Conservation (phyloP, 2,797 vertebrate genomes). For the Halcyon chelicuti region DNA sequence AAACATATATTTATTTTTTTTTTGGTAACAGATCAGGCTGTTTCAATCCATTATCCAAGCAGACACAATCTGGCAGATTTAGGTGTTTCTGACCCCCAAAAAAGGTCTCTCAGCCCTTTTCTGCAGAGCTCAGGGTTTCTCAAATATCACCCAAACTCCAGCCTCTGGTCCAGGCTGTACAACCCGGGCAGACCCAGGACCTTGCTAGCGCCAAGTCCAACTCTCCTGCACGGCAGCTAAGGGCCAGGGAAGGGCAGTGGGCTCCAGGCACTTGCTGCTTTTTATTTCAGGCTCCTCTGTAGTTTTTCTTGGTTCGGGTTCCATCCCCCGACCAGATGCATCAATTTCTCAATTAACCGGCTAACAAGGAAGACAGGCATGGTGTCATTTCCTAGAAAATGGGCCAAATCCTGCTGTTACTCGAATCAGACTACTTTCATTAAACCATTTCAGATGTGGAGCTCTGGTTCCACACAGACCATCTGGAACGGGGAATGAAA, state of each 20-base stretch:
- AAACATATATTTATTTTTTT: background rate
- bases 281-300: background rate
- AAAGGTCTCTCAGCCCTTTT: background rate
- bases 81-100: background rate
- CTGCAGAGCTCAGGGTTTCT: background rate
- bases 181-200: background rate
- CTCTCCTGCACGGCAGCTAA: fast-evolving
- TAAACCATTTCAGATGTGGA: background rate
- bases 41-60: background rate
- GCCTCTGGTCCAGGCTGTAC: background rate
- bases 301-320: fast-evolving
- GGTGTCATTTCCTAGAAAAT: slow-evolving; percentile 34
- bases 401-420: background rate
- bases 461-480: background rate
- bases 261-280: background rate
- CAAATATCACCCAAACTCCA: background rate
- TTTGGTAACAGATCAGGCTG: background rate
- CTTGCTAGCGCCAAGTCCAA: fast-evolving
- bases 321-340: background rate
- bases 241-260: background rate
- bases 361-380: background rate
- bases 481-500: background rate
- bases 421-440: background rate
- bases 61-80: background rate
- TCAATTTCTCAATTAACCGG: background rate